Conservation (phyloP, 2,113 vertebrate genomes). For the Andinoacara biseriatus region DNA sequence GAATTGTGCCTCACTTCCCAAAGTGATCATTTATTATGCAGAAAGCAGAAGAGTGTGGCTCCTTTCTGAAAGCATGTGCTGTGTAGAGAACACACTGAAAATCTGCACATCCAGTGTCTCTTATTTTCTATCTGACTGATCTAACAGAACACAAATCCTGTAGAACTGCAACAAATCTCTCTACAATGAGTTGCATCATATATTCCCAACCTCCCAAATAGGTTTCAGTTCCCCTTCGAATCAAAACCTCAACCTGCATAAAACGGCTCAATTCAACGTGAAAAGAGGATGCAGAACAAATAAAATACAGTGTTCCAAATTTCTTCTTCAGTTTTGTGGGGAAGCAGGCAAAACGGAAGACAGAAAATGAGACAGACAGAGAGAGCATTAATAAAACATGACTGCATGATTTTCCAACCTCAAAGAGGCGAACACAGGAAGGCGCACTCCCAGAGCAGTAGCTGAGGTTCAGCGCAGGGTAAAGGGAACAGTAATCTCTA, state of each 20-base stretch:
- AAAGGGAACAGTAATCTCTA: conserved; percentile 74
- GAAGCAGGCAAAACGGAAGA: conserved; percentile 38
- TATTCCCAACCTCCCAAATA: conserved; percentile 13
- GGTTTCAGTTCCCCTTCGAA: conserved; percentile 25
- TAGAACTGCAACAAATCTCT: conserved; percentile 33
- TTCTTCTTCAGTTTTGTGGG: conserved; percentile 28
- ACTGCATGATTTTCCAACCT: conserved; percentile 79
- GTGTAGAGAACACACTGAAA: neutral
- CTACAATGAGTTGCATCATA: conserved; percentile 30
- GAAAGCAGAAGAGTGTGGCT: conserved; percentile 17
- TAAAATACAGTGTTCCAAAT: conserved; percentile 53
- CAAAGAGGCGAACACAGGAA: conserved; percentile 79
- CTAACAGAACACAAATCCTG: conserved; percentile 20
- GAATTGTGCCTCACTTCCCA: conserved; percentile 30
- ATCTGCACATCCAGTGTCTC: conserved; percentile 10
- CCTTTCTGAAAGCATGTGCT: neutral
- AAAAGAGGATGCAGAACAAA: conserved; percentile 55
- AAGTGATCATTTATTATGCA: conserved; percentile 63
- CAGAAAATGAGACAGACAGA: conserved; percentile 45
- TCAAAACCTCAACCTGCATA: neutral
- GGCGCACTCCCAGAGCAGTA: conserved; percentile 62
- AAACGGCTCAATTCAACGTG: neutral
- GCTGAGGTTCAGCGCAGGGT: conserved; percentile 79
- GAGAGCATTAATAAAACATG: conserved; percentile 82
- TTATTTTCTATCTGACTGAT: conserved; percentile 17